Evolutionary conservation across 2,888 invertebrate genomes (phyloP).

Genomic region (Conops quadrifasciatus): DNA sequence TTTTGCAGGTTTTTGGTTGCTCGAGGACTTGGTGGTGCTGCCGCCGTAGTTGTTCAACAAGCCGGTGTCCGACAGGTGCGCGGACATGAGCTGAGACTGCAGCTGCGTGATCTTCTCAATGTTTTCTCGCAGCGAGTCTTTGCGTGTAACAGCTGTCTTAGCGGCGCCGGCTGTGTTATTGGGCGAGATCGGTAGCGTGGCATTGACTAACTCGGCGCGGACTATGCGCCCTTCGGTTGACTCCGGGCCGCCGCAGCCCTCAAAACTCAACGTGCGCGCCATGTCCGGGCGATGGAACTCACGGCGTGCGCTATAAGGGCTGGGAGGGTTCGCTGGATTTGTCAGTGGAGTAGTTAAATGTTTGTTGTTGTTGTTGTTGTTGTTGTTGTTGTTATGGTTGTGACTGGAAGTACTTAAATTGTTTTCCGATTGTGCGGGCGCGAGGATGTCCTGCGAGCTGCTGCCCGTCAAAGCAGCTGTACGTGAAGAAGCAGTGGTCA

Average conservation of each 20-base stretch:
- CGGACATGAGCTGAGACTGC: constrained; percentile 64
- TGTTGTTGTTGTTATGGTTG: constrained; percentile 32
- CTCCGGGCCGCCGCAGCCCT: constrained; percentile 44
- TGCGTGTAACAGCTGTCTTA: constrained; percentile 53
- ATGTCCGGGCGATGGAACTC: constrained; percentile 50
- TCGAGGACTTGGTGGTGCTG: constrained; percentile 11
- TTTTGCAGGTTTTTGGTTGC: not conserved
- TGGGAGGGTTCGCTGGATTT: constrained; percentile 33
- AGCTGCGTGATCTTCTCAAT: constrained; percentile 65
- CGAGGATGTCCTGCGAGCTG: constrained; percentile 48
- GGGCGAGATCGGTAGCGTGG: constrained; percentile 50
- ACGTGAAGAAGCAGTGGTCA: constrained; percentile 34
- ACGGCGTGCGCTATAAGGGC: constrained; percentile 43
- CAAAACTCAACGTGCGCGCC: constrained; percentile 47
- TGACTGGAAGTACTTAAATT: constrained; percentile 51
- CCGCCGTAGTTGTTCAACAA: constrained; percentile 45
- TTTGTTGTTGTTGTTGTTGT: constrained; percentile 9
- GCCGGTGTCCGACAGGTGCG: constrained; percentile 57
- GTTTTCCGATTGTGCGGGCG: constrained; percentile 64
- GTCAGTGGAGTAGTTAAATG: not conserved
- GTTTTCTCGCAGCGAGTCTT: constrained; percentile 64
- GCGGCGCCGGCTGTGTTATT: constrained; percentile 26
- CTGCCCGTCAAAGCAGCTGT: not conserved
- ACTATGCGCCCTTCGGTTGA: constrained; percentile 55
- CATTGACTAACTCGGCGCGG: constrained; percentile 62